Conservation (phyloP, 2,113 vertebrate species). For the Misgurnus anguillicaudatus region DNA sequence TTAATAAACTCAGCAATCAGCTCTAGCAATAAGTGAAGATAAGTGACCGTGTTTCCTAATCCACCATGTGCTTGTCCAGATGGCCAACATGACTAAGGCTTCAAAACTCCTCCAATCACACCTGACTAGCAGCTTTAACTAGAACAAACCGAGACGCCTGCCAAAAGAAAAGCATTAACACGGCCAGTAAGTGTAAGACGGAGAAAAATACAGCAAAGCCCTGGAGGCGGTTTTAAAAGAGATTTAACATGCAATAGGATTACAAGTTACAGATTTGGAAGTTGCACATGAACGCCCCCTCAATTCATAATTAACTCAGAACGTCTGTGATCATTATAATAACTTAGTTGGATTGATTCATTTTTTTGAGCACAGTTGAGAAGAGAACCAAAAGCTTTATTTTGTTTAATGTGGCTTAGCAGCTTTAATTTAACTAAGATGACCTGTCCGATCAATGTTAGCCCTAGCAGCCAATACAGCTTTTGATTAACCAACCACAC, state of each 20-base stretch:
- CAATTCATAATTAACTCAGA: no score
- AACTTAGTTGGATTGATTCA: no score
- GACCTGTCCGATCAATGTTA: neutral
- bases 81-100: slow-evolving; percentile 18
- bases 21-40: slow-evolving; percentile 34
- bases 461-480: neutral
- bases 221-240: slow-evolving; percentile 5
- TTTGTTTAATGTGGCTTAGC: no score
- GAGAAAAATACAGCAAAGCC: slow-evolving; percentile 7
- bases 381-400: no score
- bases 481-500: no score
- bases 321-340: no score
- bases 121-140: slow-evolving; percentile 4
- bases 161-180: slow-evolving; percentile 11
- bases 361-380: no score
- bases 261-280: no score
- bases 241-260: neutral
- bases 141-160: neutral
- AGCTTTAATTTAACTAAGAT: no score
- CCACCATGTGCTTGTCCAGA: slow-evolving; percentile 36
- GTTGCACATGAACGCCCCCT: no score
- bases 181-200: neutral
- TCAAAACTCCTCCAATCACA: slow-evolving; percentile 22
- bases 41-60: slow-evolving; percentile 13
- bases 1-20: slow-evolving; percentile 36